Percentiles rank a stretch among this genome's conserved stretches.
Conservation (phyloP, 2,888 invertebrate genomes). For the Drosophila multiciliata region DNA sequence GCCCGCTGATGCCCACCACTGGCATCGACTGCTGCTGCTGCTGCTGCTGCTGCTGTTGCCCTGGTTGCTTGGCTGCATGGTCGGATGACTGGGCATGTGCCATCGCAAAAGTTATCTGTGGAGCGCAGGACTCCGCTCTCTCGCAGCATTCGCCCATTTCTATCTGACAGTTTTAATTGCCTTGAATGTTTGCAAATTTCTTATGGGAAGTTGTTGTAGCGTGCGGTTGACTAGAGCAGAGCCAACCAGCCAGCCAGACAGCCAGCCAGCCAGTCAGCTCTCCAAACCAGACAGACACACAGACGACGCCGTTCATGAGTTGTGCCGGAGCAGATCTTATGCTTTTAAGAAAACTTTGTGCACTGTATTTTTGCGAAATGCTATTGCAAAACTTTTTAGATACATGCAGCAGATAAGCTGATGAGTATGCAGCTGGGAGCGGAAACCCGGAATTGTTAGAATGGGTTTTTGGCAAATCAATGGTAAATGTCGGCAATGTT, state of each 20-base stretch:
- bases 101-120: slow-evolving; percentile 73
- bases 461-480: slow-evolving; percentile 57
- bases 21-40: slow-evolving; percentile 14
- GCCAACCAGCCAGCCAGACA: slow-evolving; percentile 34
- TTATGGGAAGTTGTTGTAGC: slow-evolving; percentile 70
- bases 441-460: slow-evolving; percentile 12
- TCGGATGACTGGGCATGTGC: slow-evolving; percentile 61
- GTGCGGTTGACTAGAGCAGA: slow-evolving; percentile 64
- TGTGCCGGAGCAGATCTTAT: slow-evolving; percentile 53
- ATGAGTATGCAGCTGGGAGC: slow-evolving; percentile 29
- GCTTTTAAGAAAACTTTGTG: slow-evolving; percentile 59
- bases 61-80: slow-evolving; percentile 7
- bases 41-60: slow-evolving; percentile 3
- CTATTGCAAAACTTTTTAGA: slow-evolving; percentile 75
- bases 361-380: slow-evolving; percentile 60
- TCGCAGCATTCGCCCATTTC: slow-evolving; percentile 43
- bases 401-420: slow-evolving; percentile 69
- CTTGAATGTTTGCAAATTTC: slow-evolving; percentile 79
- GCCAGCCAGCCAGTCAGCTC: slow-evolving; percentile 23
- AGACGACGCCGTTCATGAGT: slow-evolving; percentile 48
- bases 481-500: slow-evolving; percentile 35
- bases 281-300: slow-evolving; percentile 31
- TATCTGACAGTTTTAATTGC: slow-evolving; percentile 78
- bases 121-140: slow-evolving; percentile 42
- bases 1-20: slow-evolving; percentile 58